Base-by-base conservation (phyloP, 2,888 invertebrate genomes). In the Apotomis turbidana region DNA sequence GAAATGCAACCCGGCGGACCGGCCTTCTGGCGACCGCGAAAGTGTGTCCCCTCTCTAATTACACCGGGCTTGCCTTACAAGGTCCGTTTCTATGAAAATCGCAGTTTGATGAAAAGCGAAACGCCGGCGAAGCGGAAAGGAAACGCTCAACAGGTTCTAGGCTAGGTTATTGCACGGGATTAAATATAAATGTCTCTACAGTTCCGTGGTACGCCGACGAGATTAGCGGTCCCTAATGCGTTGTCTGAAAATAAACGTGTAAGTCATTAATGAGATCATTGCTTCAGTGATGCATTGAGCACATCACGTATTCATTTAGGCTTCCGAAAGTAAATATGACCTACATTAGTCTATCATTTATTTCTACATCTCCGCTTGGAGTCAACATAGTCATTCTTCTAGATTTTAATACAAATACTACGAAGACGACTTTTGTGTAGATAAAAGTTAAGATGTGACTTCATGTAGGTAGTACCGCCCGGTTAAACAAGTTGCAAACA, bases 1-100 rank as follows among this genome's bases (percentile, higher is more conserved):
- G 89, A 90, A 90, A 92, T 87, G 85, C 84, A 83, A 82, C 81
- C 81, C 81, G 80, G 82, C 82, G 79, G 80, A 80, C 85, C 81
- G 81, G 83, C 84, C 82, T 79, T 77, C 77, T 75, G 77, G 76
- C 77, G 79, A 81, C 83, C 82, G 90, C 83, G 91, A 92, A 92
- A 91, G 91, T 88, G 80, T 80, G 78, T 76, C 78, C 78, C 86
- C 83, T 89, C 87, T 91, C 88, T 88, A 88, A 90, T 88, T 87
- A 88, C 85, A 80, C 77, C 83, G 82, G 78, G 81, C 84, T 84
- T 81, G 80, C 82, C 80, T 80, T 82, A 79, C 79, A 77, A 76
- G 76, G 76, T 10, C 69, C 61, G 49, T 71, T 62, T 67, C 73
- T 67, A 66, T 68, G 71, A 71, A 75, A 71, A 70, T n/a, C 12